These are phyloP conservation scores for Neuroterus valhalla DNA, from an alignment of 1,140 invertebrate genomes.

Conservation along the genomic window DNA sequence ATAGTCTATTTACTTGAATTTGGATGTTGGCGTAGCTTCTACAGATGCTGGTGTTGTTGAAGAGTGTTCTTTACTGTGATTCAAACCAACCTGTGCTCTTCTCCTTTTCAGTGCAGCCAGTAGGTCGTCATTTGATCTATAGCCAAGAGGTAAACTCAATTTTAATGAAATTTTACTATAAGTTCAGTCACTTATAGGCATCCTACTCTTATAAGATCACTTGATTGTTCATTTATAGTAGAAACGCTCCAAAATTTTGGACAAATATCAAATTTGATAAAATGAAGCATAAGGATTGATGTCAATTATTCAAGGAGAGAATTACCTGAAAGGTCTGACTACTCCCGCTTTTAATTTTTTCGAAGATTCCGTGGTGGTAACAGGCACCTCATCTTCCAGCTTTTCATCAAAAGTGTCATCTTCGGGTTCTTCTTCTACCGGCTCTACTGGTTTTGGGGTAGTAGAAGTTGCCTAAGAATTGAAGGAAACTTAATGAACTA, in stretches of 20 bases:
- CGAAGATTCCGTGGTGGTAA: slow-evolving; percentile 80
- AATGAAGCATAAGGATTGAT: not conserved
- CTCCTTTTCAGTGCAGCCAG: slow-evolving; percentile 82
- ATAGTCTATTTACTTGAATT: slow-evolving; percentile 56
- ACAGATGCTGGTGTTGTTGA: slow-evolving; percentile 48
- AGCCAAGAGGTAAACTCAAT: slow-evolving; percentile 50
- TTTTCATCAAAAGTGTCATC: slow-evolving; percentile 70
- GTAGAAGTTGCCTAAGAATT: slow-evolving; percentile 48
- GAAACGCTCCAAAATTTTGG: too few relatives aligned
- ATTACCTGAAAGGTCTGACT: slow-evolving; percentile 74
- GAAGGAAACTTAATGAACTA: not conserved
- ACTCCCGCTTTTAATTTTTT: slow-evolving; percentile 77
- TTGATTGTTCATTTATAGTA: too few relatives aligned
- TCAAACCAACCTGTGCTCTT: slow-evolving; percentile 73
- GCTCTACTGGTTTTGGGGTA: slow-evolving; percentile 59
- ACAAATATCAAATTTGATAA: not conserved
- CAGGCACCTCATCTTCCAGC: slow-evolving; percentile 68
- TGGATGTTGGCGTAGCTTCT: slow-evolving; percentile 46
- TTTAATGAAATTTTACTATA: not conserved
- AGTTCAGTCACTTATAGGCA: too few relatives aligned
- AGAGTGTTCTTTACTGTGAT: slow-evolving; percentile 46
- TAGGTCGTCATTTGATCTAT: slow-evolving; percentile 84
- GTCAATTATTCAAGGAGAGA: not conserved
- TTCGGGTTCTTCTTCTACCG: slow-evolving; percentile 69
- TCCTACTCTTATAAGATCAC: too few relatives aligned